Evolutionary conservation across 2,888 invertebrate genomes (phyloP).

Genomic region (Athrips mouffetella): DNA sequence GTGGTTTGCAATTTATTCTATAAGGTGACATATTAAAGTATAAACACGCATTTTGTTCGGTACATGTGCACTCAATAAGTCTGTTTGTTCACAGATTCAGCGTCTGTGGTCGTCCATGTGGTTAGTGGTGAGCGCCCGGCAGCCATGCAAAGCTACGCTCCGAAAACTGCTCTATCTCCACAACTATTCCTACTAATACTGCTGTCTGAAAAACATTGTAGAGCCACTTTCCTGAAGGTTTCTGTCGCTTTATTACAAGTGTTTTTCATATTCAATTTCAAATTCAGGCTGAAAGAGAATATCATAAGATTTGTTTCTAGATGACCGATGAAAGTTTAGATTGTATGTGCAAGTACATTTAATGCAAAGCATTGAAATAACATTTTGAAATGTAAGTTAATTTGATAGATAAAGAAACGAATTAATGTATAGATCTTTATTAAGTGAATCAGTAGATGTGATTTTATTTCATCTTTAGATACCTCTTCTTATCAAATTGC

Average conservation of each 20-base stretch:
- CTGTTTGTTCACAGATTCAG: conserved; percentile 79
- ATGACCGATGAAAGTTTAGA: conserved; percentile 46
- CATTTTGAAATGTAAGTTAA: conserved; percentile 34
- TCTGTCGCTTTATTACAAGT: conserved; percentile 28
- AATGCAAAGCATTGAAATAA: conserved; percentile 34
- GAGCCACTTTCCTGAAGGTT: conserved; percentile 24
- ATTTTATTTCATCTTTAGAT: no score
- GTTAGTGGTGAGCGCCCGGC: conserved; percentile 86
- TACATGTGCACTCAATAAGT: background rate
- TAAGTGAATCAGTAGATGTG: no score
- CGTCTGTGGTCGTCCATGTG: conserved; percentile 89
- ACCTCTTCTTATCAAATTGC: no score
- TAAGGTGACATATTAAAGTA: background rate
- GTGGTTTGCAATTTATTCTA: no score
- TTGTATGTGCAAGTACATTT: conserved; percentile 35
- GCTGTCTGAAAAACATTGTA: conserved; percentile 30
- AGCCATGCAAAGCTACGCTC: conserved; percentile 77
- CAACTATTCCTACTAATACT: conserved; percentile 23
- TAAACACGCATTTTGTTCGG: background rate
- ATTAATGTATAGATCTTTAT: conserved; percentile 49
- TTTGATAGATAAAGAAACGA: conserved; percentile 57
- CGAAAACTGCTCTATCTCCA: conserved; percentile 37
- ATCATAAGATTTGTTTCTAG: conserved; percentile 47
- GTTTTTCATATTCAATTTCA: conserved; percentile 28
- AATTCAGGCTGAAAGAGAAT: conserved; percentile 29